A percentile compares a stretch with the other conserved stretches of the same genome.
Conservation (phyloP, 2,888 invertebrate genomes). For the Nipponacmea schrenckii region DNA sequence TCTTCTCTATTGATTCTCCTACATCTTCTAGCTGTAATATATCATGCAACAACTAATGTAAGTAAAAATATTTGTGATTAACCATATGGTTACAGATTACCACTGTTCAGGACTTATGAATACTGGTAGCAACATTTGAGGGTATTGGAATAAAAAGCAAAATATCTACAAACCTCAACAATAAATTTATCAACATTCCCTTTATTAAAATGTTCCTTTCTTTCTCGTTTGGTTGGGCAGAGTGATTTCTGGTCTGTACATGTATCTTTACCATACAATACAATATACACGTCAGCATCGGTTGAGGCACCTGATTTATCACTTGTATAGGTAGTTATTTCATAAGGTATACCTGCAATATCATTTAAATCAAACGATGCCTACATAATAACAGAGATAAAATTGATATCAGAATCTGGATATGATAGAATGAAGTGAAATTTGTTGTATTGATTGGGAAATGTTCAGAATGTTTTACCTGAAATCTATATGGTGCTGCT, state of each 20-base stretch:
- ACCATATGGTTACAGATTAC: too few species aligned
- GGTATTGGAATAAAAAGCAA: not conserved
- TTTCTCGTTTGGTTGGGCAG: constrained; percentile 59
- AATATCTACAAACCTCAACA: constrained; percentile 52
- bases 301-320: constrained; percentile 64
- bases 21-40: constrained; percentile 62
- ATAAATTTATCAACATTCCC: constrained; percentile 60
- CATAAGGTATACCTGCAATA: constrained; percentile 64
- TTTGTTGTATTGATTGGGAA: not conserved
- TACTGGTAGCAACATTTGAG: too few species aligned
- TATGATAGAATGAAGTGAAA: too few species aligned
- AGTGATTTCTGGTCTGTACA: constrained; percentile 60
- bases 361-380: not conserved
- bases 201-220: constrained; percentile 59
- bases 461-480: too few species aligned
- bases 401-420: too few species aligned
- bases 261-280: constrained; percentile 63
- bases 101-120: too few species aligned
- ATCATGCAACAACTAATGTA: too few species aligned
- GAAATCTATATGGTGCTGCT: too few species aligned
- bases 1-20: constrained; percentile 63
- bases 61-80: too few species aligned
- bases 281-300: constrained; percentile 66
- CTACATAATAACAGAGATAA: too few species aligned
- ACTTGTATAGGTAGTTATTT: constrained; percentile 63